Percentiles rank a stretch among this genome's conserved stretches.
Conservation (phyloP, 2,113 vertebrate species). For the Actinemys pallida region DNA sequence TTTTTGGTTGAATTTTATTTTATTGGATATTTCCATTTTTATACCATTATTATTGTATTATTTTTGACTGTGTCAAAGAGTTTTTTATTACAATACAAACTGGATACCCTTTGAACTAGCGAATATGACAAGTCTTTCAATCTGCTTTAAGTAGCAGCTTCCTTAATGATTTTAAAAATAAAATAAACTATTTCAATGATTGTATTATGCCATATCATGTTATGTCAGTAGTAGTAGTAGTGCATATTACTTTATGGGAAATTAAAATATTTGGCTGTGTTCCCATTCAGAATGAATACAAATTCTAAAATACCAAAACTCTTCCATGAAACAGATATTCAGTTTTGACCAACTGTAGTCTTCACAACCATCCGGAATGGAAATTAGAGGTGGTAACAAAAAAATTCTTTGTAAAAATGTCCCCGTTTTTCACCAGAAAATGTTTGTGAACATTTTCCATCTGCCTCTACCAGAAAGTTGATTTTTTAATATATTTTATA, state of each 20-base stretch:
- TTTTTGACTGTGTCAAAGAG: background rate
- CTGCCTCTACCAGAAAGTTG: background rate
- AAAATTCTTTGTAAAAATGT: background rate
- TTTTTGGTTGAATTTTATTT: too few relatives aligned
- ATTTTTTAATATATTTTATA: background rate
- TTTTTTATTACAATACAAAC: background rate
- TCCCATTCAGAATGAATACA: background rate
- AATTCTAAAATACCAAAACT: background rate
- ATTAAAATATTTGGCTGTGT: background rate
- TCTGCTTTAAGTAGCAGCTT: background rate
- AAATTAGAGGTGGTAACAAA: background rate
- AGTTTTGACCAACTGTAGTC: background rate
- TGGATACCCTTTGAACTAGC: background rate
- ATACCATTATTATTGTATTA: background rate
- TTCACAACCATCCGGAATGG: background rate
- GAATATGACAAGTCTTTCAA: background rate
- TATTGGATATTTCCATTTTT: too few relatives aligned
- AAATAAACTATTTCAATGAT: background rate
- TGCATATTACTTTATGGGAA: background rate
- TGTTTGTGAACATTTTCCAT: background rate
- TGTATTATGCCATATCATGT: too few relatives aligned
- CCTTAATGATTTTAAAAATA: background rate
- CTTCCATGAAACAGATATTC: background rate
- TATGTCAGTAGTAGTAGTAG: background rate
- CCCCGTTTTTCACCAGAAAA: conserved; percentile 10